Evolutionary conservation across 2,113 vertebrate genomes (phyloP).

Genomic region (Microcebus tavaratra): DNA sequence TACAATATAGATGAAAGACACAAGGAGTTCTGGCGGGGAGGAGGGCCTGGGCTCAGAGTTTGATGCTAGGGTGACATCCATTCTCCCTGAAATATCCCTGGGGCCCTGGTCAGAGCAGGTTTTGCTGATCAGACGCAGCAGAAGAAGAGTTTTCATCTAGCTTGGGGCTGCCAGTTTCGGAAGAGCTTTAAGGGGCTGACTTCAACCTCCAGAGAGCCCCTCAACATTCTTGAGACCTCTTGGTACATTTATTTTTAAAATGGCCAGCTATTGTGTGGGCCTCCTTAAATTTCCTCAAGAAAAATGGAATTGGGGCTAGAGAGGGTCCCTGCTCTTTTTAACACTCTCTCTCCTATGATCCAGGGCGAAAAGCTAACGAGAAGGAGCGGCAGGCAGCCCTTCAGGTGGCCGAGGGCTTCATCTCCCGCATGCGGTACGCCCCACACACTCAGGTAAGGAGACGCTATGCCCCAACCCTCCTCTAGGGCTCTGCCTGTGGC

Average conservation of each 20-base stretch:
- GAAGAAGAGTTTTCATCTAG: not conserved
- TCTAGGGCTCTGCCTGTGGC: not conserved
- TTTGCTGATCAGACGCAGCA: not conserved
- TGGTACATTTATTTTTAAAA: not conserved
- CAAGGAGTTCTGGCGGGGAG: fast-evolving
- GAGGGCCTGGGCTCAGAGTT: not conserved
- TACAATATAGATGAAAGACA: not conserved
- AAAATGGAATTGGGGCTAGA: not conserved
- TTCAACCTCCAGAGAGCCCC: not conserved
- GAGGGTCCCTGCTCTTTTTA: not conserved
- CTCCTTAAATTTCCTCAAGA: not conserved
- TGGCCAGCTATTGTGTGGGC: not conserved
- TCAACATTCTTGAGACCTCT: not conserved
- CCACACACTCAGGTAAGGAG: constrained; percentile 91
- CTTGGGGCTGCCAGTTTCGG: not conserved
- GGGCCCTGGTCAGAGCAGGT: not conserved
- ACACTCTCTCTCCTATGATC: fast-evolving
- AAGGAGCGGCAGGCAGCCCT: constrained; percentile 89
- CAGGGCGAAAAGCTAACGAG: constrained; percentile 90
- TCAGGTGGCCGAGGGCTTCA: constrained; percentile 91
- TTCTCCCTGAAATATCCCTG: not conserved
- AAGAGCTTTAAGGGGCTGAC: not conserved
- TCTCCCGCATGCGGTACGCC: constrained; percentile 89
- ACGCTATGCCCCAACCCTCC: fast-evolving
- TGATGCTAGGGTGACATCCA: not conserved